phyloP scores from a whole-genome alignment of 2,797 vertebrate species.

The Neosilurus hyrtlii region DNA sequence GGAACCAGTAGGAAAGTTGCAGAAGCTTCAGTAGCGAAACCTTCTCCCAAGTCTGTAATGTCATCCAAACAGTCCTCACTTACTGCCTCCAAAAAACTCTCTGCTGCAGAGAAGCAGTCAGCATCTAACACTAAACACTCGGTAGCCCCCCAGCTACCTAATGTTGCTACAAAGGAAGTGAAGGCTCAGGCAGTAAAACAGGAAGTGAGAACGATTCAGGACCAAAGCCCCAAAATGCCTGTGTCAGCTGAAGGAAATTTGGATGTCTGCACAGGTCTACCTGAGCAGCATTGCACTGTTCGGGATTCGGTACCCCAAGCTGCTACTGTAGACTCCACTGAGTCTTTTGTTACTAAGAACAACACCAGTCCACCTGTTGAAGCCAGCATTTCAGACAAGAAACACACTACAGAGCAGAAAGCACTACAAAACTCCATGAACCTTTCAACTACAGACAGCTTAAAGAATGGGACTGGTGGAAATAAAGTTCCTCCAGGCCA shows the following conservation, averaged over 20 bases:
- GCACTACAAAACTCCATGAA: conserved; percentile 38
- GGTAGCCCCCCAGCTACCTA: conserved; percentile 38
- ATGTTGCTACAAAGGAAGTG: conserved; percentile 11
- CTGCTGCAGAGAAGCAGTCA: conserved; percentile 61
- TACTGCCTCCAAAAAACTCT: conserved; percentile 68
- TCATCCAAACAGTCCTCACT: conserved; percentile 68
- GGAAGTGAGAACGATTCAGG: conserved; percentile 1
- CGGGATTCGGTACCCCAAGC: conserved; percentile 7
- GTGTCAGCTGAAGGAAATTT: conserved; percentile 2
- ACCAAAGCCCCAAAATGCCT: conserved; percentile 1
- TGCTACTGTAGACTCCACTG: conserved; percentile 23
- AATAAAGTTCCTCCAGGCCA: conserved; percentile 37
- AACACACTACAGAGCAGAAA: conserved; percentile 18
- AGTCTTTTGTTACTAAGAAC: conserved; percentile 36
- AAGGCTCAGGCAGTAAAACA: conserved; percentile 23
- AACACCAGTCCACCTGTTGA: conserved; percentile 42
- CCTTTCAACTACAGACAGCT: conserved; percentile 3
- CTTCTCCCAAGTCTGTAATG: conserved; percentile 68
- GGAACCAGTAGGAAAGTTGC: conserved; percentile 75
- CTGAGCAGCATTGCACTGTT: conserved; percentile 3
- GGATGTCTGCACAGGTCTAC: background rate
- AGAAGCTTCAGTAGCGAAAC: conserved; percentile 68
- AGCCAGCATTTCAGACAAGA: conserved; percentile 26
- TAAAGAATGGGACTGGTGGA: conserved; percentile 42
- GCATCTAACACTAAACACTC: conserved; percentile 50